Conservation (phyloP, 2,797 vertebrate species). For the Gastrophryne carolinensis region DNA sequence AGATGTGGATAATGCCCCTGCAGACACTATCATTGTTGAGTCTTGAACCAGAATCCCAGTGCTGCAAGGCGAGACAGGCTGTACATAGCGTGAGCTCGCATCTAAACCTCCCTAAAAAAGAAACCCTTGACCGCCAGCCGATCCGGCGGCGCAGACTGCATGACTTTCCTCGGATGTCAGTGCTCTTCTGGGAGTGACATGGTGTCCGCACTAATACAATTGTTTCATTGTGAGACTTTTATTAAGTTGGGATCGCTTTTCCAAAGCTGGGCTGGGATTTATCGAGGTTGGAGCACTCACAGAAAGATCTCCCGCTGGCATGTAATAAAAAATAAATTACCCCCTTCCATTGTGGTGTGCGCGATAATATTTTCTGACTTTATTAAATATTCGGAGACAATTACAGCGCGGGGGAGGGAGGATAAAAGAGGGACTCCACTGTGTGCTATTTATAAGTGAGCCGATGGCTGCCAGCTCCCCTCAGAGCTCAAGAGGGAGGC, state of each 20-base stretch:
- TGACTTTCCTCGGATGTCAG: constrained; percentile 27
- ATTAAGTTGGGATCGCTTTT: constrained; percentile 12
- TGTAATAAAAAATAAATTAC: constrained; percentile 12
- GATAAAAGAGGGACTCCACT: no score
- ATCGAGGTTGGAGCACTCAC: neutral
- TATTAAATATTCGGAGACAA: neutral
- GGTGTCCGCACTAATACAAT: constrained; percentile 13
- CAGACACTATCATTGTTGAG: no score
- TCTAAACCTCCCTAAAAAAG: neutral
- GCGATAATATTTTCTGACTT: neutral
- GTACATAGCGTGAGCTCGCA: no score
- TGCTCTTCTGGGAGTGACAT: neutral
- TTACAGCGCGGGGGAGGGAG: neutral
- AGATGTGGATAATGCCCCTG: no score
- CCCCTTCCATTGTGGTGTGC: neutral
- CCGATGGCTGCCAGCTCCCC: no score
- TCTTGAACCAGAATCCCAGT: no score
- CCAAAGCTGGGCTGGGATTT: neutral
- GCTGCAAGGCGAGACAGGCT: no score
- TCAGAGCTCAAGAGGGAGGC: no score
- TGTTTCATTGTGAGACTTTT: constrained; percentile 31
- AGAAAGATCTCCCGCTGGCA: neutral
- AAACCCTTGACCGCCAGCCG: neutral
- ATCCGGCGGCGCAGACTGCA: constrained; percentile 9
- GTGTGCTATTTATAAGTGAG: no score